Evolutionary conservation across 1,140 invertebrate species (phyloP), one percentile per base, ranked within the genome.

Genomic region (Drepana arcuata): DNA sequence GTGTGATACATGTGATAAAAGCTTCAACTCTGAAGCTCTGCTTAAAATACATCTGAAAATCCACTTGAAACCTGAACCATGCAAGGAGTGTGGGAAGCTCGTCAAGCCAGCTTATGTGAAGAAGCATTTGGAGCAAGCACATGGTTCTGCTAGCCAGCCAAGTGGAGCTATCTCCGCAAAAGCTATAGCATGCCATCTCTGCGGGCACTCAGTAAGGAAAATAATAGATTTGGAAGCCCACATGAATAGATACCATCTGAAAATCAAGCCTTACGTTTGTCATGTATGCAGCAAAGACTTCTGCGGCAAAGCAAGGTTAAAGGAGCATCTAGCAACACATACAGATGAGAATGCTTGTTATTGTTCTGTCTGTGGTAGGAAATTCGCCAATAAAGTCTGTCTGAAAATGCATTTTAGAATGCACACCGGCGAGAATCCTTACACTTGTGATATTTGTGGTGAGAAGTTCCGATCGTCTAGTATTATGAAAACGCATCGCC

Each of bases 401-500:
- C 21, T 60, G 4, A 49, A 47, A 16, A 42, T 55, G 35, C 62
- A 65, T 31, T 25, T 49, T 14, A 41, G 58, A 18, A 29, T 46
- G 12, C 62, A 65, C 32, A 62, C 62, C 0, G 62, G 62, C 0
- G 51, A 51, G 16, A 41, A 26, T 5, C 62, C 62, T 0, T 65
- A 59, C 21, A 9, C 37, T 2, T 65, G 62, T 48, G 51, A 65
- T 14, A 25, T 56, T 16, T 65, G 61, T 10, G 48, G 37, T 0
- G 51, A 58, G 18, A 62, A 45, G 13, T 65, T 65, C 26, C 29
- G 53, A n/a, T 54, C 62, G n/a, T 54, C 62, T 0, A 61, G 57
- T 27, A 51, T 55, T 13, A 47, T 54, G 36, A 58, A 51, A 25
- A 51, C 48, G 0, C 62, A 65, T 35, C 47, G 41, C 26, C 27